Conservation (phyloP, 92 coral and sea anemone genomes). For the Palythoa grandiflora region DNA sequence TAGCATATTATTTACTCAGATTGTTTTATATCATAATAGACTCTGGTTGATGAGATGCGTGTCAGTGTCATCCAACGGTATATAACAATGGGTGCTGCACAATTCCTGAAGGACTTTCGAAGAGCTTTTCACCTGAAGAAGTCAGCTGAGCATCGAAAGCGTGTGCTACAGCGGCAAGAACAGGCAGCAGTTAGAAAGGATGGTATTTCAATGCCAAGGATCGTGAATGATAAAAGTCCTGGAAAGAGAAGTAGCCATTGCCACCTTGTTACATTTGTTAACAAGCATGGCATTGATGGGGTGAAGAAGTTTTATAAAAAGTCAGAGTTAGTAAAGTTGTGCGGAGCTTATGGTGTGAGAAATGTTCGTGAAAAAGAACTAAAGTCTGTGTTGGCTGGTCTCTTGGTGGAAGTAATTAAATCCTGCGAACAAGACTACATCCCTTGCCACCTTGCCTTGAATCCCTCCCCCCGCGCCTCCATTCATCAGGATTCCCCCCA, state of each 20-base stretch:
- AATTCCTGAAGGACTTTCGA: neutral
- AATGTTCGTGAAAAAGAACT: neutral
- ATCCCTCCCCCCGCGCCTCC: too few relatives aligned
- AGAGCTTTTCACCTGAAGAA: slow-evolving; percentile 34
- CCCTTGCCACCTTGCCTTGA: neutral
- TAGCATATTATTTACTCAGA: neutral
- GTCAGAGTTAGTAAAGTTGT: neutral
- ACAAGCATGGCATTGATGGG: neutral
- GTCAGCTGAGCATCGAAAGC: slow-evolving; percentile 42
- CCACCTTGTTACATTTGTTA: neutral
- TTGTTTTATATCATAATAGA: neutral
- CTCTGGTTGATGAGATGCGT: slow-evolving; percentile 2
- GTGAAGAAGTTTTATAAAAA: neutral
- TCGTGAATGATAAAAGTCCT: neutral
- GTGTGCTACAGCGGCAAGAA: slow-evolving; percentile 25
- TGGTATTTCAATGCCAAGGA: neutral
- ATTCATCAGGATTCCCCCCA: too few relatives aligned
- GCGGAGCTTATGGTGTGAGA: slow-evolving; percentile 17
- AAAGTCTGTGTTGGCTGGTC: neutral
- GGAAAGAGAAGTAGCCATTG: neutral
- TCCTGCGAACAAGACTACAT: neutral
- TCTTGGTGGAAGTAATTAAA: neutral
- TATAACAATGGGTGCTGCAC: slow-evolving; percentile 13
- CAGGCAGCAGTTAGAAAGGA: neutral
- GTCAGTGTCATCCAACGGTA: neutral